Evolutionary conservation across 1,140 invertebrate genomes (phyloP), one percentile per base, ranked within the genome.

Genomic region (Meloidogyne floridensis): DNA sequence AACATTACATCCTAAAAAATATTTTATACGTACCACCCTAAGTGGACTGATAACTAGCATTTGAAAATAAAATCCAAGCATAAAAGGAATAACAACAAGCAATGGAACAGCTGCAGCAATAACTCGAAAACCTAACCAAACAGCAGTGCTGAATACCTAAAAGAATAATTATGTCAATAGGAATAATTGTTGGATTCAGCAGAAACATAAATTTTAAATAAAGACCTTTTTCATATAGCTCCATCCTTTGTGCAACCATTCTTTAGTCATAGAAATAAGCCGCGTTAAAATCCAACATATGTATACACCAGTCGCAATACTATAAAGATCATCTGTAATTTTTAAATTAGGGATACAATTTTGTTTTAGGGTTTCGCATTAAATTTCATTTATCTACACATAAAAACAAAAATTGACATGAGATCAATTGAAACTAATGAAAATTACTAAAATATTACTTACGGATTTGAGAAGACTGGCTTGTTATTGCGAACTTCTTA

Each of bases 251-350:
- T 95, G 95, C 83, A 96, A 91, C 94, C 96, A 96, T 71, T 94
- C 94, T 11, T 93, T 93, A 4, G 95, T 91, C 4, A 97, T 91
- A 7, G 94, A 93, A 47, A 94, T 92, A 5, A 94, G 93, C 5
- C 95, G 93, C 0, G 94, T 93, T 1, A 93, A 91, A 56, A 97
- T 92, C 95, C 96, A 97, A 90, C 95, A 97, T 3, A 96, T 92
- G 91, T 98, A 98, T 32, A 96, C 93, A 0, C 97, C 96, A 90
- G 94, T 95, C 0, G 96, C 95, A 0, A 95, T 94, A 0, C 96
- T 98, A 88, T 98, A 98, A 0, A 98, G 91, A 91, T 99, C 97
- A 90, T 65, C 56, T 65, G 43, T 47, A 47, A 47, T 47, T 47
- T 3, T 47, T 47, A 47, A 47, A 47, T 3, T 47, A 47, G 43